Evolutionary conservation across 2,113 vertebrate species (phyloP).

Genomic region (Ia io): DNA sequence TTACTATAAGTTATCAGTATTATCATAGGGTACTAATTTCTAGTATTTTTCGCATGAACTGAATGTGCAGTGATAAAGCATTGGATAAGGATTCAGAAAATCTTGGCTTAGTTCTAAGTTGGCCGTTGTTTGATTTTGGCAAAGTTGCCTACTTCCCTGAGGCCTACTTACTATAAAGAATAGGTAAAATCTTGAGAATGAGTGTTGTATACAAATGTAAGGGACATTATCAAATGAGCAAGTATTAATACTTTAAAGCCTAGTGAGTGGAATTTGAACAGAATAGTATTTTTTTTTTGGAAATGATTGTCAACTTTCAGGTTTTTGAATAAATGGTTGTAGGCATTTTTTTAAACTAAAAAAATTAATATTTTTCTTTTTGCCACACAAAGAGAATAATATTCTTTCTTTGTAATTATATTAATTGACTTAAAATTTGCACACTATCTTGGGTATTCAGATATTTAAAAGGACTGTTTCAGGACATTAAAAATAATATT

Average conservation of each 20-base stretch:
- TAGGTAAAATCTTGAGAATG: not conserved
- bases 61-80: not conserved
- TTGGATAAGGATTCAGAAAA: not conserved
- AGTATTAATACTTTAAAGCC: not conserved
- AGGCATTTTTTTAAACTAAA: not conserved
- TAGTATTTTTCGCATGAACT: not conserved
- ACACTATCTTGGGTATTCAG: not conserved
- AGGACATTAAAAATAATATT: conserved; percentile 2
- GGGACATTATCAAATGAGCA: not conserved
- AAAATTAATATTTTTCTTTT: not conserved
- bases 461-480: not conserved
- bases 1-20: not conserved
- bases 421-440: not conserved
- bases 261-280: not conserved
- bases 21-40: not conserved
- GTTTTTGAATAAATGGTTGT: not conserved
- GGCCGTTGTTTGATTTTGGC: not conserved
- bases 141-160: not conserved
- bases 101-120: not conserved
- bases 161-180: not conserved
- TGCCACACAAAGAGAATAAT: not conserved
- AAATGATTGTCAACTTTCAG: not conserved
- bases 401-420: conserved; percentile 28
- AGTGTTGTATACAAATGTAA: not conserved
- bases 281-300: not conserved